These are phyloP conservation scores for Chelonia mydas DNA, from an alignment of 2,797 vertebrate species.

Conservation along the genomic window DNA sequence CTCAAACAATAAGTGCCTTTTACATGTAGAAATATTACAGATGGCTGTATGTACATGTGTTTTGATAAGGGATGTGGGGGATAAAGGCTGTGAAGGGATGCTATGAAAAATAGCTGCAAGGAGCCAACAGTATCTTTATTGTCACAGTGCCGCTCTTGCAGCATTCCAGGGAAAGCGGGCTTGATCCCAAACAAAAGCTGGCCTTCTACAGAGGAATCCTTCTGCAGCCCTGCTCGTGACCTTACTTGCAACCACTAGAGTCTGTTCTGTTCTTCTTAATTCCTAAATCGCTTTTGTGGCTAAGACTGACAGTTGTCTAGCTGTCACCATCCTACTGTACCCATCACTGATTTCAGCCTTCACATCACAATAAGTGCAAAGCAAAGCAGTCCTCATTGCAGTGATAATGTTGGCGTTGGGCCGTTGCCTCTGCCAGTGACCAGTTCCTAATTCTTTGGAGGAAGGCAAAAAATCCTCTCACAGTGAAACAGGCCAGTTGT, in stretches of 20 bases:
- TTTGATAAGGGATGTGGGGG: neutral
- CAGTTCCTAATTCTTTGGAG: neutral
- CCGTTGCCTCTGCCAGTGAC: neutral
- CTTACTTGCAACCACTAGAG: constrained; percentile 30
- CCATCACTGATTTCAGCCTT: neutral
- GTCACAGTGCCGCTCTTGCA: constrained; percentile 4
- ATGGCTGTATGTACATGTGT: neutral
- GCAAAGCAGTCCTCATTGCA: neutral
- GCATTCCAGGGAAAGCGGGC: constrained; percentile 59
- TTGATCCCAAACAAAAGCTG: constrained; percentile 44
- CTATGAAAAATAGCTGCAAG: neutral
- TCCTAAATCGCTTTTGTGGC: constrained; percentile 10
- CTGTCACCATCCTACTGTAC: neutral
- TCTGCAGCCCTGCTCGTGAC: neutral
- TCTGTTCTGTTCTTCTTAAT: neutral
- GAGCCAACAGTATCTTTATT: constrained; percentile 40
- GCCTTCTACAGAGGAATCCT: constrained; percentile 39
- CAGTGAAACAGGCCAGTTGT: neutral
- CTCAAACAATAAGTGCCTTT: neutral
- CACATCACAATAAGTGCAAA: neutral
- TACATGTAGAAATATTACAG: neutral
- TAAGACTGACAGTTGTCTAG: neutral
- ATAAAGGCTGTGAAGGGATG: constrained; percentile 1
- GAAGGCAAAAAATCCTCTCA: neutral
- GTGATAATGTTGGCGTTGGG: neutral